Conservation (phyloP, 2,113 vertebrate species). For the Xenotilapia leptura region DNA sequence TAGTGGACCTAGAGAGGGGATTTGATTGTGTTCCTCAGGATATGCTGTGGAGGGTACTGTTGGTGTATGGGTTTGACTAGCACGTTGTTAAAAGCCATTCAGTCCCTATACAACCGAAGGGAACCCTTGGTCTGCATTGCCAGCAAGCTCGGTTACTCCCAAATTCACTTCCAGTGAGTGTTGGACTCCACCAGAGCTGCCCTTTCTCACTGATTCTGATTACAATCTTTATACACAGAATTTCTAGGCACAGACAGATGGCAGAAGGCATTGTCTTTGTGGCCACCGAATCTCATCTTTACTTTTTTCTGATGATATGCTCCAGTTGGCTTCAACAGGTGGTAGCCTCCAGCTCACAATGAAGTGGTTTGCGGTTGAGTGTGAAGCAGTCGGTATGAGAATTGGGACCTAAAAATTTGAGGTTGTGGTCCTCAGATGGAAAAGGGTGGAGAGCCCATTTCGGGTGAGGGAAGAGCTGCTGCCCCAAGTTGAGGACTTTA, state of each 20-base stretch:
- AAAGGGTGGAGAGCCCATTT: not conserved
- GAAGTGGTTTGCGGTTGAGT: not conserved
- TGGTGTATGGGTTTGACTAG: not conserved
- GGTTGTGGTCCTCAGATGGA: not conserved
- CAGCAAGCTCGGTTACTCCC: not conserved
- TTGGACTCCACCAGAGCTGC: not conserved
- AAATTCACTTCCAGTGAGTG: not conserved
- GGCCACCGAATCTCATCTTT: not conserved
- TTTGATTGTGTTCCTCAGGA: not conserved
- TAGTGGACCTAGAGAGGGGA: not conserved
- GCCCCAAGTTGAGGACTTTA: not conserved
- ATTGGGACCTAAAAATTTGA: not conserved
- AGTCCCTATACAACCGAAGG: not conserved
- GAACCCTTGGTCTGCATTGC: not conserved
- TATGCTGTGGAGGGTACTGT: not conserved
- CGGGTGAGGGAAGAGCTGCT: not conserved
- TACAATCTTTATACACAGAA: not conserved
- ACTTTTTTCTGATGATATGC: not conserved
- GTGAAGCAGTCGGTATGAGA: not conserved
- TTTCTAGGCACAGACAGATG: not conserved
- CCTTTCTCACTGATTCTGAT: not conserved
- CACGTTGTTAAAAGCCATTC: not conserved
- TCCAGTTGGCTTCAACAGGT: not conserved
- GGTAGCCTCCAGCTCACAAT: not conserved
- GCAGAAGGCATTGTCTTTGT: fast-evolving